Base-by-base conservation (phyloP, 2,888 invertebrate species). In the Lycaena phlaeas region DNA sequence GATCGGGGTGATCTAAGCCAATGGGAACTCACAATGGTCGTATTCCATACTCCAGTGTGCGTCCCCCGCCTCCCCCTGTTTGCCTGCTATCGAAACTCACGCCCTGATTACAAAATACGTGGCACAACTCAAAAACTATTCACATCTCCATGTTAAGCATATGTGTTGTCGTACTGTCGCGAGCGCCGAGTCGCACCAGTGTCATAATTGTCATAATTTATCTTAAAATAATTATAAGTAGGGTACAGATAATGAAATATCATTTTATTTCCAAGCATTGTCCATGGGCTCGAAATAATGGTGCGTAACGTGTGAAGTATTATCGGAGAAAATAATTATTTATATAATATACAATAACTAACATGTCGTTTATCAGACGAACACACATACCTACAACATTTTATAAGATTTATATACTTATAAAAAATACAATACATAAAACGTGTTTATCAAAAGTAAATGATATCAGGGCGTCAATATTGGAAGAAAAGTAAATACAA, bases 121-220 rank as follows among this genome's bases (percentile, higher is more conserved):
- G 63, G 64, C 72, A 71, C 78, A 69, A 75, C 82, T 84, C 84
- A 84, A 84, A 84, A 84, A 84, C 84, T 84, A 84, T 84, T 84
- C 84, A 84, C 84, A 81, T 63, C 65, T 67, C 54, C 50, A 56
- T 57, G 57, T 61, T 62, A 64, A 64, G 64, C 67, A 67, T 67
- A 74, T 74, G 70, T 71, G 64, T 71, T 69, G 70, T 68, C 61
- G 53, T 49, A 55, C 56, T 52, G 51, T 56, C 55, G 55, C 56
- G 53, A 61, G 56, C 64, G 61, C 56, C 69, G 68, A 68, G 62
- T 72, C 73, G 73, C 76, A 72, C 73, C 72, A 70, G 72, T 73
- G 68, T 70, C 69, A 58, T 14, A 10, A 28, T 17, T 73, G 68
- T 70, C 69, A 58, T 14, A 10, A 28, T 17, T 22, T 31, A 34